A percentile compares a stretch with the other conserved stretches of the same genome.
phyloP scores from a whole-genome alignment of 2,113 vertebrate species.

The Peromyscus leucopus region DNA sequence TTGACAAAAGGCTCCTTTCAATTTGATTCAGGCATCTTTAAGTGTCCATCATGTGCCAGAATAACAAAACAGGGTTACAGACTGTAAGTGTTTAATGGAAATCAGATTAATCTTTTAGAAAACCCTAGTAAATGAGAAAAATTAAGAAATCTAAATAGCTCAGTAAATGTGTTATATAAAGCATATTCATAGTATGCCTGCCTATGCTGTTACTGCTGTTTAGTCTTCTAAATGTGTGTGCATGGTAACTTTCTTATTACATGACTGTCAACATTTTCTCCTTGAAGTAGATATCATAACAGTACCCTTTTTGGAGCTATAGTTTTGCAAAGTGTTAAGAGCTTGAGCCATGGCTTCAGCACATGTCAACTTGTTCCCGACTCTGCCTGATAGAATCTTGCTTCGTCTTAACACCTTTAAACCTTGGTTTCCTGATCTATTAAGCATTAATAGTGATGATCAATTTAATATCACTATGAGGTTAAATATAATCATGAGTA shows the following conservation, averaged over 20 bases:
- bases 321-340: slow-evolving; percentile 40
- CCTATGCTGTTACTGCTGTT: not conserved
- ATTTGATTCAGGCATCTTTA: slow-evolving; percentile 48
- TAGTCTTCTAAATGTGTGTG: not conserved
- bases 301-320: not conserved
- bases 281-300: slow-evolving; percentile 27
- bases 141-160: slow-evolving; percentile 12
- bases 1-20: slow-evolving; percentile 52
- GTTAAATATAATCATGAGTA: slow-evolving; percentile 22
- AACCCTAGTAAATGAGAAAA: slow-evolving; percentile 44
- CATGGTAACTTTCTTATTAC: not conserved
- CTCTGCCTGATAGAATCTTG: not conserved
- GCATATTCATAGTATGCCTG: not conserved
- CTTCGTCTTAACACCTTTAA: not conserved
- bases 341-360: not conserved
- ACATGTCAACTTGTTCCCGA: not conserved
- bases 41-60: not conserved
- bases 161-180: not conserved
- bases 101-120: slow-evolving; percentile 53
- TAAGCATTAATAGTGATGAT: slow-evolving; percentile 38
- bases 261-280: not conserved
- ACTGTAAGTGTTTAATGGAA: slow-evolving; percentile 59
- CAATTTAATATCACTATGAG: slow-evolving; percentile 13
- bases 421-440: slow-evolving; percentile 32
- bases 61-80: slow-evolving; percentile 46